Percentiles rank a stretch among this genome's conserved stretches.
Conservation (phyloP, 1,140 invertebrate species). For the Polyergus mexicanus region DNA sequence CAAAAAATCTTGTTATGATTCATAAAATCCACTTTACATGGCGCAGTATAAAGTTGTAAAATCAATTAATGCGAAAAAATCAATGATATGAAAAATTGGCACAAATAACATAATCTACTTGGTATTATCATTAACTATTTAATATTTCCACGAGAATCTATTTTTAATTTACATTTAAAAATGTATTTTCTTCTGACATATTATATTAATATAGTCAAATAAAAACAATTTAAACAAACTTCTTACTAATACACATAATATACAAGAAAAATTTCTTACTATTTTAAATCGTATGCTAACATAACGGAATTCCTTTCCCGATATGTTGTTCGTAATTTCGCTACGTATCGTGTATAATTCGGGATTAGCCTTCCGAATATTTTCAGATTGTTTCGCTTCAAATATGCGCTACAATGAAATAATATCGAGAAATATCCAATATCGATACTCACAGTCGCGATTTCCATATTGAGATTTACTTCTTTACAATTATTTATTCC, state of each 20-base stretch:
- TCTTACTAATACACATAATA: background rate
- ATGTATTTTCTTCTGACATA: background rate
- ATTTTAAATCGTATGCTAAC: conserved; percentile 9
- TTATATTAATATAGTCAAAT: background rate
- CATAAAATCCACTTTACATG: background rate
- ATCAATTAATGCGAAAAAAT: conserved; percentile 9
- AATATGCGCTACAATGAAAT: conserved; percentile 69
- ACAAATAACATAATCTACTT: conserved; percentile 59
- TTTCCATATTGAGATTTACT: conserved; percentile 78
- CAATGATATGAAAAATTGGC: conserved; percentile 65
- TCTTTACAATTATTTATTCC: conserved; percentile 75
- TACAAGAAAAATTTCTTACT: background rate
- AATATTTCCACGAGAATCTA: background rate
- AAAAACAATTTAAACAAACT: background rate
- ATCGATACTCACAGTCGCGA: conserved; percentile 42
- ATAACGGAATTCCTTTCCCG: conserved; percentile 16
- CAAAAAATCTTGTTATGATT: background rate
- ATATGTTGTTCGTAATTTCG: conserved; percentile 20
- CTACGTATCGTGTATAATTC: conserved; percentile 8
- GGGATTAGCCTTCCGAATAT: conserved; percentile 33
- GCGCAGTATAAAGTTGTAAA: conserved; percentile 14
- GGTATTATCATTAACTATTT: conserved; percentile 10
- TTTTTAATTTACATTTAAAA: background rate
- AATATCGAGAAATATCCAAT: conserved; percentile 55
- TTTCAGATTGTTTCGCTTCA: conserved; percentile 51